Base-by-base conservation (phyloP, 2,888 invertebrate genomes). In the Ectemnius lituratus region DNA sequence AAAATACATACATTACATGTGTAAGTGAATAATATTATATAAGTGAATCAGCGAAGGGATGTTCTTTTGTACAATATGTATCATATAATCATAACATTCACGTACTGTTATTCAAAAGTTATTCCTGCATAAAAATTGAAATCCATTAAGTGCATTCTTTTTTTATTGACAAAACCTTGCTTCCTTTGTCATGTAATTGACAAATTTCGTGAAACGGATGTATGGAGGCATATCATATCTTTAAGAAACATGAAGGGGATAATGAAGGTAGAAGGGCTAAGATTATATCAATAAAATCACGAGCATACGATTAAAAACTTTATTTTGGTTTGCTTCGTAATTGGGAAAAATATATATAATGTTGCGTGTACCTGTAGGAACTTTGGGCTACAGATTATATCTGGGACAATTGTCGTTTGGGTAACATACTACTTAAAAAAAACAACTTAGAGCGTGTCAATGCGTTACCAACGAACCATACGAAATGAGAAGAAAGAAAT, bases 321-420 rank as follows among this genome's bases (percentile, higher is more conserved):
- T 90, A 89, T 90, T 90, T 90, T 87, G 88, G 85, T 87, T 89
- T 87, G 86, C 83, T 87, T 87, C 83, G 83, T 87, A 87, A 86
- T 87, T 86, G 89, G 88, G 88, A 88, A 88, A 90, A 89, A 88
- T 88, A 89, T 87, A 89, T 87, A 84, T 84, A 86, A 85, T 84
- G 83, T 87, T 83, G 83, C 80, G 84, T 88, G 83, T 85, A 87
- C 86, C 89, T 89, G 90, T 88, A 90, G 90, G 89, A 90, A 90
- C 89, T 88, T 89, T 89, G 84, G 84, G 75, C 89, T 89, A 90
- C 89, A 89, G 88, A 89, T 89, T 84, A 86, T 84, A 78, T 84
- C 80, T 73, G 76, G 82, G 82, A 84, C 81, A 85, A 81, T 85
- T 80, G 73, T 85, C 79, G 74, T 82, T 80, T 83, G 75, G 75